Percentiles rank a stretch among this genome's conserved stretches.
Evolutionary conservation across 2,113 vertebrate species (phyloP).

Genomic region (Labeo catla): DNA sequence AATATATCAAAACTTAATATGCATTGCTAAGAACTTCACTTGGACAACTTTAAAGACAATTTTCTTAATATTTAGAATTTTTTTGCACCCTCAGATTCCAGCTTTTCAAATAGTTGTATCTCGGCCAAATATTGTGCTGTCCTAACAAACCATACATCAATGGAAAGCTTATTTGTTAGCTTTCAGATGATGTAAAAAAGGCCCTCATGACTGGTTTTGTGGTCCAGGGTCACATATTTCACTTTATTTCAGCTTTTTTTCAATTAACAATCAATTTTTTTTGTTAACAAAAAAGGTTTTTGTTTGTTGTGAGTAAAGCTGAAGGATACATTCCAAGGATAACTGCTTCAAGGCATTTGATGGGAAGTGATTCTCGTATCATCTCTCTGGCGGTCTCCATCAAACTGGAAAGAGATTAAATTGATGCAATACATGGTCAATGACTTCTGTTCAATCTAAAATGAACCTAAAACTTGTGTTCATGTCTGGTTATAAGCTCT

Average conservation of each 20-base stretch:
- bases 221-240: neutral
- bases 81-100: too few relatives aligned
- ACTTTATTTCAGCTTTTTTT: neutral
- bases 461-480: neutral
- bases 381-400: constrained; percentile 97
- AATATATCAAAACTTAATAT: too few relatives aligned
- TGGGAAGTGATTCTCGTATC: constrained; percentile 95
- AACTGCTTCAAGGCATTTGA: constrained; percentile 99
- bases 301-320: neutral
- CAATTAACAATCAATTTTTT: neutral
- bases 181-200: too few relatives aligned
- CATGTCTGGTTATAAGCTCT: neutral
- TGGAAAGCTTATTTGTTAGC: too few relatives aligned
- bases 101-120: too few relatives aligned
- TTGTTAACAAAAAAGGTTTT: neutral
- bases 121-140: too few relatives aligned
- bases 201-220: too few relatives aligned
- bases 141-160: too few relatives aligned
- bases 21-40: too few relatives aligned
- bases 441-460: neutral
- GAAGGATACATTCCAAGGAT: constrained; percentile 99
- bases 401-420: constrained; percentile 75
- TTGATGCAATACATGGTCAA: neutral
- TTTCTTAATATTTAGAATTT: too few relatives aligned
- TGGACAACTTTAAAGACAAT: too few relatives aligned